These are phyloP conservation scores for Zaprionus camerounensis DNA, from an alignment of 1,140 invertebrate genomes.

Conservation along the genomic window DNA sequence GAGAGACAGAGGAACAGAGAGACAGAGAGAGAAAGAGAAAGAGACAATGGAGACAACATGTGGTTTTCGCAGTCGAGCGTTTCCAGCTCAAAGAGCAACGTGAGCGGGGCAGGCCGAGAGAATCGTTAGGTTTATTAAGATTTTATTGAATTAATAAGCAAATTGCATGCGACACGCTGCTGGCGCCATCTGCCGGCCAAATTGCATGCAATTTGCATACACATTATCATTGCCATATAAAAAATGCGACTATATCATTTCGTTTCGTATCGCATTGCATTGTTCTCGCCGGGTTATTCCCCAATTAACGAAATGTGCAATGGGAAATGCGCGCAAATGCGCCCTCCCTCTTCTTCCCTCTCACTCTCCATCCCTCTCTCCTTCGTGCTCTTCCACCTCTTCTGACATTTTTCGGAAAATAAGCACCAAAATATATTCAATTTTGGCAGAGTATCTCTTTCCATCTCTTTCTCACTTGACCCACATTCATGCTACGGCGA, in stretches of 20 bases:
- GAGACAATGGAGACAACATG: constrained; percentile 54
- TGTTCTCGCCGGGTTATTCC: constrained; percentile 60
- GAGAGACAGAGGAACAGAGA: constrained; percentile 1
- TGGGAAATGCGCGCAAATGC: constrained; percentile 33
- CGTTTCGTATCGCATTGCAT: constrained; percentile 24
- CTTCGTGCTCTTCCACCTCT: not conserved
- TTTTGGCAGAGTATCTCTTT: constrained; percentile 65
- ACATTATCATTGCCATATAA: constrained; percentile 39
- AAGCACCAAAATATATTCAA: constrained; percentile 54
- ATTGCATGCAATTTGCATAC: constrained; percentile 56
- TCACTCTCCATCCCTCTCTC: not conserved
- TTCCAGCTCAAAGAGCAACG: constrained; percentile 4
- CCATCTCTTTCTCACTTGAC: constrained; percentile 19
- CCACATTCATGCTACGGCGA: constrained; percentile 33
- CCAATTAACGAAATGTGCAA: constrained; percentile 60
- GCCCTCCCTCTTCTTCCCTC: not conserved
- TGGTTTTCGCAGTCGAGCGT: constrained; percentile 58
- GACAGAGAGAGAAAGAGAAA: not conserved
- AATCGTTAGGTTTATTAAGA: constrained; percentile 60
- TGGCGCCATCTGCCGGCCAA: constrained; percentile 75
- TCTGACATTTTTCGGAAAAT: constrained; percentile 21
- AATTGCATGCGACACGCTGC: constrained; percentile 79
- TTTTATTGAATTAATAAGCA: constrained; percentile 80
- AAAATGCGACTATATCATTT: not conserved
- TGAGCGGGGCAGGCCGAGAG: not conserved